Base-by-base conservation (phyloP, 1,140 invertebrate genomes). In the Streblospio benedicti region DNA sequence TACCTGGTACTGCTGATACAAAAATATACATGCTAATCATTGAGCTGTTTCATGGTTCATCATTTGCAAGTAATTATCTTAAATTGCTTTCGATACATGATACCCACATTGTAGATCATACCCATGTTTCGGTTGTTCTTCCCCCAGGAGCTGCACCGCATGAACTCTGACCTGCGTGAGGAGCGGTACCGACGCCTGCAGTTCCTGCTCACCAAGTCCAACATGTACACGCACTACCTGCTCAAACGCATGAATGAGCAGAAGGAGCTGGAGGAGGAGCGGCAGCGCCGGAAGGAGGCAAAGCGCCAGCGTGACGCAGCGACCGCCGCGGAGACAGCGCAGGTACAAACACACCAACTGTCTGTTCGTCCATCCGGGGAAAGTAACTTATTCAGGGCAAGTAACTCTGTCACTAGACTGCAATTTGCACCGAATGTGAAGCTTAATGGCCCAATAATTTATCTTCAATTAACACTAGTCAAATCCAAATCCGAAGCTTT, bases 211-310 rank as follows among this genome's bases (percentile, higher is more conserved):
- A 70, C 55, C 50, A 73, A 72, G 43, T 74, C 73, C 63, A 73
- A 69, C 50, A 65, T 71, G 66, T 76, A 76, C 60, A 73, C 73
- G n/a, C 59, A 74, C 51, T 76, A 72, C 49, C 65, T 76, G 2
- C 50, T 74, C 1, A 33, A 65, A 14, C 61, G 69, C 2, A 72
- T 73, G 55, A 63, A 71, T 28, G 60, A 59, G 54, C 70, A 73
- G 55, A 64, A 65, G 33, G 64, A 65, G 12, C 67, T 68, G 23
- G 64, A 71, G 27, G 43, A 63, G 32, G 64, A 44, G 41, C 63
- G 57, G 18, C 41, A 50, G n/a, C 66, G 38, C 33, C 4, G 30
- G 2, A 32, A 18, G n/a, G n/a, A 20, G 27, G 14, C 18, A 49
- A 66, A 50, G 64, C 65, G 30, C 61, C 38, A 31, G 59, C 38